phyloP scores from a whole-genome alignment of 2,797 vertebrate genomes.

The Threskiornis aethiopicus region DNA sequence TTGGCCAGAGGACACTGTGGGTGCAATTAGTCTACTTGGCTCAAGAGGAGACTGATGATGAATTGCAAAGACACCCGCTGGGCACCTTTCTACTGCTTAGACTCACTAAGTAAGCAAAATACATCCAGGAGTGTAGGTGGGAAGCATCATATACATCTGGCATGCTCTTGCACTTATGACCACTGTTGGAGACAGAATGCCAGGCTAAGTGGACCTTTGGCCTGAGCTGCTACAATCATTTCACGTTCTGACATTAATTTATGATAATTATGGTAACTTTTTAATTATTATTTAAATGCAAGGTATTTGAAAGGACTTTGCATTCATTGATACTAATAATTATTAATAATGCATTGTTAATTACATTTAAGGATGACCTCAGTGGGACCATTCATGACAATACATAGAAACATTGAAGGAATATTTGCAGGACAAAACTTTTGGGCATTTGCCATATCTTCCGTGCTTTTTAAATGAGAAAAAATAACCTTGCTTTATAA shows the following conservation, averaged over 20 bases:
- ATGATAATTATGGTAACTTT: neutral
- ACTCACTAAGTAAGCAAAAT: neutral
- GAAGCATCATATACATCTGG: neutral
- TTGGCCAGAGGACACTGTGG: neutral
- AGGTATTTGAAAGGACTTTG: neutral
- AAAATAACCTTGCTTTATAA: neutral
- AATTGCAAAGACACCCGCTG: neutral
- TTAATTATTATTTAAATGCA: neutral
- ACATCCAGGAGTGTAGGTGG: neutral
- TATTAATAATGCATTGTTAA: neutral
- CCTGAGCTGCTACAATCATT: neutral
- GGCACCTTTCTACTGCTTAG: neutral
- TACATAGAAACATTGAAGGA: neutral
- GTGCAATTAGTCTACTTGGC: neutral
- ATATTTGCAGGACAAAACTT: neutral
- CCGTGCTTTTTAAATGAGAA: neutral
- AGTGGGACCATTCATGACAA: neutral
- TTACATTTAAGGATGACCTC: neutral
- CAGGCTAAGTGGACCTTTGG: neutral
- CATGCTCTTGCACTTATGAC: neutral
- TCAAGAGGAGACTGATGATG: neutral
- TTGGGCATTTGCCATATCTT: neutral
- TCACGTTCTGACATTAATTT: conserved; percentile 23
- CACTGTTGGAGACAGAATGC: neutral
- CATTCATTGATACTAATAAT: neutral